Evolutionary conservation across 1,140 invertebrate species (phyloP).

Genomic region (Listronotus bonariensis): DNA sequence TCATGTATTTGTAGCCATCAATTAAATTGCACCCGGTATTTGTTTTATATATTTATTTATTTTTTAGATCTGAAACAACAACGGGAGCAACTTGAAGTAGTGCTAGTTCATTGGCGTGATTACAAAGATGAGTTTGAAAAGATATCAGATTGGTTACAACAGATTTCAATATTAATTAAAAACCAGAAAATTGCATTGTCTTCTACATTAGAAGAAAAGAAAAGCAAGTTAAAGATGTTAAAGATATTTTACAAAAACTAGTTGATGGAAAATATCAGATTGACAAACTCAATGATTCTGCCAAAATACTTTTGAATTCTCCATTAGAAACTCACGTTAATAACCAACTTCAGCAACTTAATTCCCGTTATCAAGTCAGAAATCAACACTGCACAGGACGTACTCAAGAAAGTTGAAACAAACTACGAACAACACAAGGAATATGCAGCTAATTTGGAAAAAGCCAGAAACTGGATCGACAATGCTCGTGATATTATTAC

Average conservation of each 20-base stretch:
- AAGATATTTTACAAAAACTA: slow-evolving; percentile 76
- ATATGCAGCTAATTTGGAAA: slow-evolving; percentile 78
- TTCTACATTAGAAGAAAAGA: slow-evolving; percentile 80
- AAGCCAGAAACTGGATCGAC: slow-evolving; percentile 87
- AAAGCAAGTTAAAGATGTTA: slow-evolving; percentile 80
- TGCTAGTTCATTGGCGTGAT: slow-evolving; percentile 82
- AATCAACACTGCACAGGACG: slow-evolving; percentile 89
- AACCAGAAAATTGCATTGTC: slow-evolving; percentile 85
- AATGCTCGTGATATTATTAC: slow-evolving; percentile 83
- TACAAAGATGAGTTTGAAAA: slow-evolving; percentile 93
- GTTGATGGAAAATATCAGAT: slow-evolving; percentile 82
- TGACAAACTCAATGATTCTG: slow-evolving; percentile 80
- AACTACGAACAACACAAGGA: slow-evolving; percentile 87
- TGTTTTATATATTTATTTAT: no score
- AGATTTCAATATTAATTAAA: slow-evolving; percentile 89
- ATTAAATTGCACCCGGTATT: no score
- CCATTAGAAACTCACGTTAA: slow-evolving; percentile 89
- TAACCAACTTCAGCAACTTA: slow-evolving; percentile 88
- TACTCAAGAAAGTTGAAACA: slow-evolving; percentile 89
- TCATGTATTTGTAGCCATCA: no score
- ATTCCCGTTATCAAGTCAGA: slow-evolving; percentile 89
- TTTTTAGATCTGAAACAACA: slow-evolving; percentile 83
- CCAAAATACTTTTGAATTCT: slow-evolving; percentile 75
- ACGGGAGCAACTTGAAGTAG: slow-evolving; percentile 81
- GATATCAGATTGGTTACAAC: slow-evolving; percentile 90